These are phyloP conservation scores for Chanos chanos DNA, from an alignment of 2,797 vertebrate species.

Conservation along the genomic window DNA sequence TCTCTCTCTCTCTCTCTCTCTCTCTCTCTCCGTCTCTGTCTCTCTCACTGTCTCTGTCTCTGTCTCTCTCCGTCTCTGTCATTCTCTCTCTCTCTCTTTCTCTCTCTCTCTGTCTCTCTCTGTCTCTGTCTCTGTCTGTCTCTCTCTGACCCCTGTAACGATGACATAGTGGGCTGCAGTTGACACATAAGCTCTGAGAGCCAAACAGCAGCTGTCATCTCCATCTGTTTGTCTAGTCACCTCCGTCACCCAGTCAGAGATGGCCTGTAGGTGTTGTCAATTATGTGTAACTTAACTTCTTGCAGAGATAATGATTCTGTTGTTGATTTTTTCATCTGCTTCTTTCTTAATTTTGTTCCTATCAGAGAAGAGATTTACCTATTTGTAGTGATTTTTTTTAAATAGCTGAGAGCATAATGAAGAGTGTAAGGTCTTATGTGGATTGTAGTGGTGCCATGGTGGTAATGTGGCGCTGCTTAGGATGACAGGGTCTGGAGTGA, in stretches of 20 bases:
- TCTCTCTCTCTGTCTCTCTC: slow-evolving; percentile 15
- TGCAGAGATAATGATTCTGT: too few relatives aligned
- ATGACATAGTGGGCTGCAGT: too few relatives aligned
- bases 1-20: neutral
- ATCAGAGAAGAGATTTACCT: neutral
- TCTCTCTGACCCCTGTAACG: too few relatives aligned
- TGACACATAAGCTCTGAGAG: neutral
- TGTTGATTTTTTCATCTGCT: neutral
- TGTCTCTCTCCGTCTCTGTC: neutral
- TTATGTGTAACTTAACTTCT: too few relatives aligned
- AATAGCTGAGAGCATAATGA: too few relatives aligned
- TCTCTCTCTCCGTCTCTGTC: neutral
- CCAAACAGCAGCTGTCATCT: too few relatives aligned
- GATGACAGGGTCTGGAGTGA: too few relatives aligned
- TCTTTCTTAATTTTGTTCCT: neutral
- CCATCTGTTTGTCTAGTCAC: neutral
- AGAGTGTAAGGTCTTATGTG: too few relatives aligned
- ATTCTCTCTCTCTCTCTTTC: neutral
- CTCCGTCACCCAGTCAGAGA: too few relatives aligned
- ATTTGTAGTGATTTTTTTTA: neutral
- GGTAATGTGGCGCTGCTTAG: too few relatives aligned
- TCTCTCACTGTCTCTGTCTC: neutral
- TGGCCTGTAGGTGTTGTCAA: too few relatives aligned
- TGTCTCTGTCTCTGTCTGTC: neutral
- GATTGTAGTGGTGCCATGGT: too few relatives aligned